Percentiles rank a stretch among this genome's conserved stretches.
These are phyloP conservation scores for Ptychadena robeensis DNA, from an alignment of 2,797 vertebrate species.

Conservation along the genomic window DNA sequence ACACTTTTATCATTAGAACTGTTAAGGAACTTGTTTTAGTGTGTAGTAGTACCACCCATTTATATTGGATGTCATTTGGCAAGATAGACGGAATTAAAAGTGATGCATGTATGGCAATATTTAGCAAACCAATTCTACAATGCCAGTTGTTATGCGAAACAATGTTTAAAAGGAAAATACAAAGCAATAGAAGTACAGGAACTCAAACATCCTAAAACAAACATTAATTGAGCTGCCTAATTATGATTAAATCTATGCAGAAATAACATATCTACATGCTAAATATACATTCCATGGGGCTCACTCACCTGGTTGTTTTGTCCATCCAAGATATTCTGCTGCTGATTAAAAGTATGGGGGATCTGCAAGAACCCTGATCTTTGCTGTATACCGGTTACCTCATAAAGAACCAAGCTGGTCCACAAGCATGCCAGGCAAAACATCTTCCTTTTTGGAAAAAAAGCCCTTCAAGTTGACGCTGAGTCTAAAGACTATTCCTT, in stretches of 20 bases:
- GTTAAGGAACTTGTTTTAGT: no score
- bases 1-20: no score
- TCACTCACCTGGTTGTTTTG: slow-evolving; percentile 74
- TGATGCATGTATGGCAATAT: no score
- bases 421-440: slow-evolving; percentile 74
- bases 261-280: background rate
- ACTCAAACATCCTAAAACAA: background rate
- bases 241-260: background rate
- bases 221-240: background rate
- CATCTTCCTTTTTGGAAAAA: background rate
- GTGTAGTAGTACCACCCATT: no score
- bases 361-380: slow-evolving; percentile 68
- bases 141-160: background rate
- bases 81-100: no score
- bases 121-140: no score
- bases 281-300: background rate
- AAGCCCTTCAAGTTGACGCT: background rate
- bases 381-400: slow-evolving; percentile 72
- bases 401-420: slow-evolving; percentile 74
- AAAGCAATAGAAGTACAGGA: background rate
- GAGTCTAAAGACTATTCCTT: background rate
- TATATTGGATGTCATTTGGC: no score
- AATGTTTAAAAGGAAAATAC: background rate
- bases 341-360: slow-evolving; percentile 67
- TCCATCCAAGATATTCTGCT: slow-evolving; percentile 69